phyloP scores from a whole-genome alignment of 1,140 invertebrate genomes.

The Tetragnatha versicolor region DNA sequence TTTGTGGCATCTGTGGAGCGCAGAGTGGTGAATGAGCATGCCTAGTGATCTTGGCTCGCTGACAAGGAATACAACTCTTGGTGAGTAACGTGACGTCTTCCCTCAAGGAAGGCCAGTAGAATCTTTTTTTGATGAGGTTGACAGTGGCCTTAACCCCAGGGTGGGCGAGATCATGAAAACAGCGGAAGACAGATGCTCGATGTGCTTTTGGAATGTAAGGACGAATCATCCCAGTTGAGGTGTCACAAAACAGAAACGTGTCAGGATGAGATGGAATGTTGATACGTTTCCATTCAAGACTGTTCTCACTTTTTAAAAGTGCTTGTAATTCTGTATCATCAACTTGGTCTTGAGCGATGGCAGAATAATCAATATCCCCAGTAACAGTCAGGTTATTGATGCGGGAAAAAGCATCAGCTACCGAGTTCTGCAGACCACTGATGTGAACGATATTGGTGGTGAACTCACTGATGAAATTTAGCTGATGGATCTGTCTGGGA shows the following conservation, averaged over 20 bases:
- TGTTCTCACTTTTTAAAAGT: not conserved
- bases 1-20: not conserved
- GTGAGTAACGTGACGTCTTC: not conserved
- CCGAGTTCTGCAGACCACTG: not conserved
- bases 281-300: not conserved
- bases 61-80: not conserved
- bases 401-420: not conserved
- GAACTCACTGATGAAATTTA: slow-evolving; percentile 63
- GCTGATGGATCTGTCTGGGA: slow-evolving; percentile 52
- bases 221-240: not conserved
- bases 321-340: not conserved
- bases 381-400: too few species aligned
- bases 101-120: not conserved
- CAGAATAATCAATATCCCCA: not conserved
- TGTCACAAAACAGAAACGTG: not conserved
- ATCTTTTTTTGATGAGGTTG: not conserved
- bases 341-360: not conserved
- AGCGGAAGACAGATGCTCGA: not conserved
- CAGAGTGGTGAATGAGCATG: slow-evolving; percentile 41
- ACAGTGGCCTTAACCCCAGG: not conserved
- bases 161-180: not conserved
- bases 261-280: not conserved
- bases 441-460: not conserved
- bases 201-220: not conserved
- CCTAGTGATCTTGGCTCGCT: slow-evolving; percentile 16